These are phyloP conservation scores for Trachurus trachurus DNA, from an alignment of 2,797 vertebrate species.

Conservation along the genomic window DNA sequence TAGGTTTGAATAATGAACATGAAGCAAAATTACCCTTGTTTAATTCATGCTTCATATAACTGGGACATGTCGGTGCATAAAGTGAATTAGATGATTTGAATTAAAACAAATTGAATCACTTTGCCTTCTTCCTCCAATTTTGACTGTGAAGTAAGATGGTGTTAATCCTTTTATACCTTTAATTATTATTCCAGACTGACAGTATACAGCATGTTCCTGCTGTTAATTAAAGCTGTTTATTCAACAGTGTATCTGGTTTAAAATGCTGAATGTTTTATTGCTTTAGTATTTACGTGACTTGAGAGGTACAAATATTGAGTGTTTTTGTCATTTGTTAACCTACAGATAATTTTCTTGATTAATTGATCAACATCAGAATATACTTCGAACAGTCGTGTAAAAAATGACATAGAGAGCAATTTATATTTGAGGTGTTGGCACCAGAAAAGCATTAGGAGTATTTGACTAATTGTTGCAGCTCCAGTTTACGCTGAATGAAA, in stretches of 20 bases:
- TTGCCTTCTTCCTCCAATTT: not conserved
- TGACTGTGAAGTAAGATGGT: not conserved
- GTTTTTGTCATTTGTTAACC: too few species aligned
- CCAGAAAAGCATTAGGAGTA: not conserved
- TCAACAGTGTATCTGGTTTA: not conserved
- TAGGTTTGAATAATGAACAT: constrained; percentile 41
- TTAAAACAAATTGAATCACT: constrained; percentile 6
- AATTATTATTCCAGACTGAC: not conserved
- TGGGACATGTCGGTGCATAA: constrained; percentile 19
- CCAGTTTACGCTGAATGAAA: not conserved
- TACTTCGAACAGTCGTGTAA: not conserved
- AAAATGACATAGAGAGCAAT: not conserved
- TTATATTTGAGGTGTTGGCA: not conserved
- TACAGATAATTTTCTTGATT: not conserved
- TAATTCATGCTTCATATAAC: constrained; percentile 32
- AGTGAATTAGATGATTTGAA: constrained; percentile 35
- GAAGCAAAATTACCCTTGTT: constrained; percentile 23
- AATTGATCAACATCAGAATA: not conserved
- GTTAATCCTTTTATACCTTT: not conserved
- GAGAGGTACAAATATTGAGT: not conserved
- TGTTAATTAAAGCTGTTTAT: not conserved
- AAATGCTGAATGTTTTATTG: not conserved
- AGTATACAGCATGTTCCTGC: not conserved
- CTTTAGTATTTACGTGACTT: not conserved
- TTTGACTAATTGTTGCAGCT: not conserved